Evolutionary conservation across 1,140 invertebrate species (phyloP).

Genomic region (Drosophila ficusphila): DNA sequence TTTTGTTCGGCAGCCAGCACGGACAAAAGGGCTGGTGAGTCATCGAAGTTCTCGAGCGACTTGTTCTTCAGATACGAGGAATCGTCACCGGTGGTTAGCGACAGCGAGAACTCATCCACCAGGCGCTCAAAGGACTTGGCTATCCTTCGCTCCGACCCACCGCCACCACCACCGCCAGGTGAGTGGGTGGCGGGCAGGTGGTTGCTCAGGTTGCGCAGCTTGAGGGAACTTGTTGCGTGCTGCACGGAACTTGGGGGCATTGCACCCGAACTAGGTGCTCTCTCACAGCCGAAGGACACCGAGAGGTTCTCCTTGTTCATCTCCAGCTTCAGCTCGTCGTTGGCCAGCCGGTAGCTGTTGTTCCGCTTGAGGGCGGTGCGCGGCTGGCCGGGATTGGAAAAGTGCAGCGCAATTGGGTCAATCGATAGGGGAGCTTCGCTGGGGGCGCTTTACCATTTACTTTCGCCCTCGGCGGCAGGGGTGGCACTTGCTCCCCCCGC

Average conservation of each 20-base stretch:
- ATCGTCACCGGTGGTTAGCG: conserved; percentile 69
- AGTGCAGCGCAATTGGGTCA: conserved; percentile 82
- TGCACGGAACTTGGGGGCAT: conserved; percentile 51
- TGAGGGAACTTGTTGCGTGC: conserved; percentile 74
- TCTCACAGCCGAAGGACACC: conserved; percentile 12
- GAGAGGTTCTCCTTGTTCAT: conserved; percentile 75
- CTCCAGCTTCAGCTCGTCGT: conserved; percentile 84
- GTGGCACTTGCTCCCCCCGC: conserved; percentile 26
- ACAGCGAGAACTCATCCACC: conserved; percentile 82
- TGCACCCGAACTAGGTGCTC: conserved; percentile 42
- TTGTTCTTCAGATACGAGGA: conserved; percentile 84
- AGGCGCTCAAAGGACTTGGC: conserved; percentile 84
- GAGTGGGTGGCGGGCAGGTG: conserved; percentile 10
- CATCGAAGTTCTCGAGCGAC: conserved; percentile 81
- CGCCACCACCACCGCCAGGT: too few relatives aligned
- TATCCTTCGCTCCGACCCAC: conserved; percentile 63
- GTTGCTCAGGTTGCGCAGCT: conserved; percentile 45
- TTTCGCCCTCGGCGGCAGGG: conserved; percentile 71
- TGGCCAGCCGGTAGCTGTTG: conserved; percentile 94
- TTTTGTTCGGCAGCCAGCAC: conserved; percentile 22
- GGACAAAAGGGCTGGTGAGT: conserved; percentile 58
- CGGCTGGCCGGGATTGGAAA: conserved; percentile 51
- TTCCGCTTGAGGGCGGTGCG: conserved; percentile 88
- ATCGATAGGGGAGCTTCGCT: conserved; percentile 63
- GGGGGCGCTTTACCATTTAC: conserved; percentile 53